Percentiles rank a stretch among this genome's conserved stretches.
phyloP scores from a whole-genome alignment of 1,140 invertebrate genomes.

The Bombus turneri region DNA sequence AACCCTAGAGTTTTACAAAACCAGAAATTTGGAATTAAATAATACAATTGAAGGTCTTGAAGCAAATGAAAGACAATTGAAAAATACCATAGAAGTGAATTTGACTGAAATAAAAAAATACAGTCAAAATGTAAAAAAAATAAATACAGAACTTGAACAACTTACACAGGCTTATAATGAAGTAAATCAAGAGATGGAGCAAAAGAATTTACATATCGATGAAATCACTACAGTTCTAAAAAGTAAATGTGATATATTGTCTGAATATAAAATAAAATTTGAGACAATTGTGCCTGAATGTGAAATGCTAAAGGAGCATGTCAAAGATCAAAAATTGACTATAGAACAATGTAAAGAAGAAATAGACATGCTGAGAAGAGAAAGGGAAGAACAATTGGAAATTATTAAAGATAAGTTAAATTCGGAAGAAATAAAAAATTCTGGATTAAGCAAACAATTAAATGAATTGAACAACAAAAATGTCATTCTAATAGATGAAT shows the following conservation, averaged over 20 bases:
- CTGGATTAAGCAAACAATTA: conserved; percentile 68
- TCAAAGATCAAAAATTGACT: conserved; percentile 52
- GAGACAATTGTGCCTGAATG: conserved; percentile 73
- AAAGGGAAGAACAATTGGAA: conserved; percentile 56
- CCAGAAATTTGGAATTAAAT: conserved; percentile 67
- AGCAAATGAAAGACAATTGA: conserved; percentile 67
- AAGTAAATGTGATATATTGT: conserved; percentile 74
- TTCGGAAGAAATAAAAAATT: conserved; percentile 59
- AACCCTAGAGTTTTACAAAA: conserved; percentile 62
- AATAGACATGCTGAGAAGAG: conserved; percentile 61
- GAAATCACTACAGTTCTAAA: conserved; percentile 74
- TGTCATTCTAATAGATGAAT: conserved; percentile 44
- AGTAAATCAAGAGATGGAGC: conserved; percentile 59
- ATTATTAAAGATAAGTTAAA: conserved; percentile 66
- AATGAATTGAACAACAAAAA: conserved; percentile 68
- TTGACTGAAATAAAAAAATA: conserved; percentile 62
- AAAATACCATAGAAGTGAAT: conserved; percentile 70
- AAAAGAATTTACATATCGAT: conserved; percentile 64
- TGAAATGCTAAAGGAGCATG: conserved; percentile 70
- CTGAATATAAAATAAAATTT: conserved; percentile 75
- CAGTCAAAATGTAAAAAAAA: conserved; percentile 49
- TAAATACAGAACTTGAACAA: conserved; percentile 62
- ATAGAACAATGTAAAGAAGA: conserved; percentile 73
- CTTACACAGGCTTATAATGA: conserved; percentile 58
- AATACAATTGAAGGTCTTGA: conserved; percentile 69